phyloP scores from a whole-genome alignment of 2,113 vertebrate genomes.

The Coreoperca whiteheadi region DNA sequence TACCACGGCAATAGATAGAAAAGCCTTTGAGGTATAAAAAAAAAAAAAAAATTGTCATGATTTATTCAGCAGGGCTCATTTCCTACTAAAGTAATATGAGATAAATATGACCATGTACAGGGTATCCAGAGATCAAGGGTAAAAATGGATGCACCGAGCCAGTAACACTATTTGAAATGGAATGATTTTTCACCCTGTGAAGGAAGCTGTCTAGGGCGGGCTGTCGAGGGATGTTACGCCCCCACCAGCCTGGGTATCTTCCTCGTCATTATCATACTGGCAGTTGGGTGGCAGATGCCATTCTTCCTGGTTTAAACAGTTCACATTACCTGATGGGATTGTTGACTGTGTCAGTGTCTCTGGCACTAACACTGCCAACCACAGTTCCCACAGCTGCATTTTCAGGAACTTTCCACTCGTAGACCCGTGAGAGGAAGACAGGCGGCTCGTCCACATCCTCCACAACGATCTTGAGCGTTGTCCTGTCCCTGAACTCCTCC shows the following conservation, averaged over 20 bases:
- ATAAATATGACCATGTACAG: slow-evolving; percentile 83
- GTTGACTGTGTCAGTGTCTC: slow-evolving; percentile 87
- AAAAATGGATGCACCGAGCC: slow-evolving; percentile 77
- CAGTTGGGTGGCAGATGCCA: slow-evolving; percentile 64
- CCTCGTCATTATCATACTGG: slow-evolving; percentile 63
- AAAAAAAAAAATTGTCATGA: slow-evolving; percentile 70
- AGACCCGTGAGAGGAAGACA: slow-evolving; percentile 82
- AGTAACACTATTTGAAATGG: slow-evolving; percentile 78
- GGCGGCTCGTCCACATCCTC: slow-evolving; percentile 93
- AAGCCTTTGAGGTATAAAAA: slow-evolving; percentile 76
- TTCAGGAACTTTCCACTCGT: slow-evolving; percentile 89
- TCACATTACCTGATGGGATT: slow-evolving; percentile 84
- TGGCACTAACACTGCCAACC: slow-evolving; percentile 87
- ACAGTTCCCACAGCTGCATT: slow-evolving; percentile 76
- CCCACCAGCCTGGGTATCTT: slow-evolving; percentile 43
- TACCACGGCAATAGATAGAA: slow-evolving; percentile 76
- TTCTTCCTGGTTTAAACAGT: slow-evolving; percentile 36
- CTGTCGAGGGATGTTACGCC: slow-evolving; percentile 43
- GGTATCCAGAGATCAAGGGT: slow-evolving; percentile 81
- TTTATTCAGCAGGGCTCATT: slow-evolving; percentile 85
- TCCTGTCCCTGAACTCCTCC: slow-evolving; percentile 85
- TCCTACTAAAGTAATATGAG: slow-evolving; percentile 83
- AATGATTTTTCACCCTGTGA: slow-evolving; percentile 79
- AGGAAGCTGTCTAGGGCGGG: slow-evolving; percentile 60
- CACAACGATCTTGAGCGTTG: slow-evolving; percentile 89